Base-by-base conservation (phyloP, 2,888 invertebrate genomes). In the Andrena minutula region DNA sequence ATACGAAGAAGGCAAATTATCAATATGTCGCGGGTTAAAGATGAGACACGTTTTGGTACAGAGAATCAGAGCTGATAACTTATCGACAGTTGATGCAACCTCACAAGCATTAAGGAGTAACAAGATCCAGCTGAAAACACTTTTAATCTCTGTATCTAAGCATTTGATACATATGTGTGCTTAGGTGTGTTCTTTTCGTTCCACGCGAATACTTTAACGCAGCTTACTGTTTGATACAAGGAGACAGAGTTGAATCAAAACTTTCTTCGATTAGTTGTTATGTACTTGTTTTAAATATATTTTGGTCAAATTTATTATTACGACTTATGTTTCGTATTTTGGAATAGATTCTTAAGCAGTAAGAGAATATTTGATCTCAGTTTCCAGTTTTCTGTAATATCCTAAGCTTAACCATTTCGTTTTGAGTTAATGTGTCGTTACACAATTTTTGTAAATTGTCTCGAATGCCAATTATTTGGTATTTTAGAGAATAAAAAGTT, bases 31-130 rank as follows among this genome's bases (percentile, higher is more conserved):
- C 12, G 61, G 16, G 12, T 75, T 51, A 6, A 63, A 49, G 1
- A 32, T 28, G 26, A 56, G 20, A 26, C 28, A 23, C 30, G 30
- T 28, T 56, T 28, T 12, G 26, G 2, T n/a, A 47, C 35, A 47
- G 41, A 65, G 78, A 70, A 28, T 30, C 47, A 32, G 63, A 49
- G n/a, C n/a, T 76, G 78, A 79, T 79, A 77, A 76, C 78, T 77
- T 79, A 79, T 79, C 79, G 70, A 77, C 69, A 51, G 70, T 79
- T 79, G 69, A 76, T 68, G 69, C 49, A 63, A 79, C 64, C 64
- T 65, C 4, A 70, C 41, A 77, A 65, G 63, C 58, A 60, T 64
- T 70, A 70, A 41, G 56, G 28, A 56, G 79, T 65, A 76, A 70
- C 58, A 65, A 49, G 64, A 79, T 65, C 58, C 64, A n/a, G 26